Percentiles rank a stretch among this genome's conserved stretches.
Evolutionary conservation across 2,797 vertebrate genomes (phyloP).

Genomic region (Acanthurus lineatus): DNA sequence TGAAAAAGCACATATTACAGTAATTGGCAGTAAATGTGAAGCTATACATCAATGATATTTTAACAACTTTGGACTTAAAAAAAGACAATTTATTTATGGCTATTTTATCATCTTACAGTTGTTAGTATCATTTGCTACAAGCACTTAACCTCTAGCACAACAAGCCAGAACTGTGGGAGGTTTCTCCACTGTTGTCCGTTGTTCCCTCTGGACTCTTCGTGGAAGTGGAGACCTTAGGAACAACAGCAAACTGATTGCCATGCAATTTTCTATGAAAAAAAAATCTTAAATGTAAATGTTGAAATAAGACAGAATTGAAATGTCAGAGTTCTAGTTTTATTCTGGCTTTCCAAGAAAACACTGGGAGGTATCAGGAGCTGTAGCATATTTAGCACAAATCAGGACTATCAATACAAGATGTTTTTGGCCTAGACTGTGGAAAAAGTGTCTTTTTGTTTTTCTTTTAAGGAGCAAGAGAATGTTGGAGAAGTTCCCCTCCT

Average conservation of each 20-base stretch:
- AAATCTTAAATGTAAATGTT: slow-evolving; percentile 20
- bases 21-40: neutral
- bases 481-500: slow-evolving; percentile 33
- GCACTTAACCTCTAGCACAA: slow-evolving; percentile 48
- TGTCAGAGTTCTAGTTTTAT: slow-evolving; percentile 1
- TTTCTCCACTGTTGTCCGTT: slow-evolving; percentile 62
- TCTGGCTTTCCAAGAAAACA: slow-evolving; percentile 2
- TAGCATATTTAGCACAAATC: neutral
- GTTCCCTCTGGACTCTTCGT: slow-evolving; percentile 66
- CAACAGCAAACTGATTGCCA: slow-evolving; percentile 33
- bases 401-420: slow-evolving; percentile 17
- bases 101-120: neutral
- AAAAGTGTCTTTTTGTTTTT: slow-evolving; percentile 34
- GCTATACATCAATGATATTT: neutral
- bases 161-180: slow-evolving; percentile 53
- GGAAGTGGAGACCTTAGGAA: slow-evolving; percentile 63
- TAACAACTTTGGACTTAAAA: neutral
- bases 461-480: slow-evolving; percentile 33
- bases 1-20: neutral
- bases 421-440: slow-evolving; percentile 32
- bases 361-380: slow-evolving; percentile 19
- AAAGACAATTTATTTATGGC: neutral
- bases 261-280: slow-evolving; percentile 26
- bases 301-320: slow-evolving; percentile 38
- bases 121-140: slow-evolving; percentile 21